Evolutionary conservation across 37 sponge, comb jelly and placozoan species (phyloP), one percentile per base, ranked within the genome.

Genomic region (Aplysina aerophoba): DNA sequence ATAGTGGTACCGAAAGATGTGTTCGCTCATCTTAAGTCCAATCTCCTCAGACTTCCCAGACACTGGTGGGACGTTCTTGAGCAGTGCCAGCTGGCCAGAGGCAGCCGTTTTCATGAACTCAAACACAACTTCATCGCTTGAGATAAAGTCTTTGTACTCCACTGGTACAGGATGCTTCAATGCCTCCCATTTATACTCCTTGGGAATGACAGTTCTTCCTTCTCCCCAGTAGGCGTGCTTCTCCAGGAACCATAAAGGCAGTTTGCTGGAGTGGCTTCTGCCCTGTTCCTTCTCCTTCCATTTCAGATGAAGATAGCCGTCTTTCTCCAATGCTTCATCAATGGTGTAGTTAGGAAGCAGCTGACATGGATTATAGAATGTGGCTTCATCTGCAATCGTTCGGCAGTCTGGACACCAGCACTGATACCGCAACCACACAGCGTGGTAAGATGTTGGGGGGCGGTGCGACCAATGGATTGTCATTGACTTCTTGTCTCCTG

Each of bases 261-360:
- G 63, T 62, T 13, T 44, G 50, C 6, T 44, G 8, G 50, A 44
- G 50, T 44, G 63, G 27, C 63, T 55, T 84, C 84, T 20, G 84
- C 84, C 0, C 84, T 82, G 13, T 89, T 92, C 55, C 62, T 92
- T 34, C 25, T 27, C 63, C 25, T 27, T 27, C 25, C n/a, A 62
- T 62, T 62, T 8, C 63, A 62, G 4, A 13, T 27, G 25, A 62
- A 62, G 63, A 62, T 13, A 6, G 2, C 27, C 27, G 4, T 27
- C 63, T 27, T 13, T 27, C 11, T 62, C 25, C 27, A 25, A 14
- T 3, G 27, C 63, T 4, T 62, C 12, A 8, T 62, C 27, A 28
- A 62, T 27, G 27, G 27, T 62, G 11, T 62, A 62, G 63, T 8
- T 62, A 25, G n/a, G 27, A 62, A 22, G 25, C 4, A 62, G 27